Evolutionary conservation across 2,888 invertebrate genomes (phyloP).

Genomic region (Eupithecia centaureata): DNA sequence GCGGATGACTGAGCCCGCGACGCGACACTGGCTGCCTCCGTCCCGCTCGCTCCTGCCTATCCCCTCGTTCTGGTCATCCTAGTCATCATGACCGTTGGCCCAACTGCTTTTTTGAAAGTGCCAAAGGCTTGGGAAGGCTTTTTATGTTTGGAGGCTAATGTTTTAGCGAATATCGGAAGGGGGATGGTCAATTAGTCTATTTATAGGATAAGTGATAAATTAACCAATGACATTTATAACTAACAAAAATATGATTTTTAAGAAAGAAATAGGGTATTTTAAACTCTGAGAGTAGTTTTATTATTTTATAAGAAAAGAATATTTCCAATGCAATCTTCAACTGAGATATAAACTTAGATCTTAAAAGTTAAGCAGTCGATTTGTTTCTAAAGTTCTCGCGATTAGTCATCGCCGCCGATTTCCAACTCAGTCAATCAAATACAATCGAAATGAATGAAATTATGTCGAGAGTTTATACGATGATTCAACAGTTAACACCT

Average conservation of each 20-base stretch:
- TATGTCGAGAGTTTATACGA: constrained; percentile 25
- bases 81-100: constrained; percentile 60
- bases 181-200: background rate
- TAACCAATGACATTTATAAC: background rate
- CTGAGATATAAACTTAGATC: background rate
- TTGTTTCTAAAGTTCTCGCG: constrained; percentile 4
- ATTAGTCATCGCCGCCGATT: constrained; percentile 33
- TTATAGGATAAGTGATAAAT: background rate
- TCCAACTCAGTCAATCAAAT: constrained; percentile 31
- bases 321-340: background rate
- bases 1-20: constrained; percentile 59
- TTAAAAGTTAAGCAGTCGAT: background rate
- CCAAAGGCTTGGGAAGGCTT: constrained; percentile 39
- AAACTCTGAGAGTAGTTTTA: background rate
- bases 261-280: background rate
- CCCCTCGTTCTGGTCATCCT: constrained; percentile 65
- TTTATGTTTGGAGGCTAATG: constrained; percentile 33
- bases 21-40: constrained; percentile 57
- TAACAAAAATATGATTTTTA: background rate
- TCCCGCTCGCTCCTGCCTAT: constrained; percentile 63
- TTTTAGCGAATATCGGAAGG: constrained; percentile 17
- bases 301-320: background rate
- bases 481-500: constrained; percentile 23
- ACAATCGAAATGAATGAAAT: constrained; percentile 31
- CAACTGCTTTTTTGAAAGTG: constrained; percentile 28